Conservation (phyloP, 2,113 vertebrate genomes). For the Peromyscus californicus region DNA sequence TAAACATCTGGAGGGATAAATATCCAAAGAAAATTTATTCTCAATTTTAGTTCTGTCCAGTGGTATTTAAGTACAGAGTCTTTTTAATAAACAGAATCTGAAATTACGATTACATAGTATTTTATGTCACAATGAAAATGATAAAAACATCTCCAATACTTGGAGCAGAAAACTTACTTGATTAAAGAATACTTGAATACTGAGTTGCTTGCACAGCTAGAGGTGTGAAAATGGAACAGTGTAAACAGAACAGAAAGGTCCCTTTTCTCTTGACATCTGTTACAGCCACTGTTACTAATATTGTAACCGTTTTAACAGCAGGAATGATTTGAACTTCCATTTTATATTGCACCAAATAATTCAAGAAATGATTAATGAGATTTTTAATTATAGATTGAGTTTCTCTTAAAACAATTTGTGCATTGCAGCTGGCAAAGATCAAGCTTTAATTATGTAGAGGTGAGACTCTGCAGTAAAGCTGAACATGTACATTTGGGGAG, state of each 20-base stretch:
- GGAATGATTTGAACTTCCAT: constrained; percentile 52
- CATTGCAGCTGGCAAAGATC: constrained; percentile 68
- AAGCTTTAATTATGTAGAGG: constrained; percentile 71
- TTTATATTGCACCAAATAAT: constrained; percentile 74
- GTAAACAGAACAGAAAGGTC: constrained; percentile 29
- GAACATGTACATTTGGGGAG: background rate
- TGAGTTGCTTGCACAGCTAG: background rate
- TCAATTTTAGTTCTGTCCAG: background rate
- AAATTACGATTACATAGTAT: background rate
- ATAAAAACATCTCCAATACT: background rate
- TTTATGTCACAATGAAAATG: background rate
- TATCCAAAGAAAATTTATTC: background rate
- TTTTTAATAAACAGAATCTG: background rate
- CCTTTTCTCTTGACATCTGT: constrained; percentile 51
- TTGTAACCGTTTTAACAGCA: constrained; percentile 47
- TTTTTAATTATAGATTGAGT: constrained; percentile 77
- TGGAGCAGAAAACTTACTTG: constrained; percentile 5
- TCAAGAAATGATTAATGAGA: constrained; percentile 80
- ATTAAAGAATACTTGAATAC: background rate
- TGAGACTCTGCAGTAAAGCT: constrained; percentile 39
- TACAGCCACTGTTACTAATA: constrained; percentile 34
- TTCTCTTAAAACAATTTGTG: constrained; percentile 74
- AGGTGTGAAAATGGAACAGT: constrained; percentile 30
- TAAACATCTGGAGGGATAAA: background rate
- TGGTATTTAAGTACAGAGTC: background rate